A percentile compares a stretch with the other conserved stretches of the same genome.
phyloP scores from a whole-genome alignment of 2,797 vertebrate species.

The Gallinago solitaria region DNA sequence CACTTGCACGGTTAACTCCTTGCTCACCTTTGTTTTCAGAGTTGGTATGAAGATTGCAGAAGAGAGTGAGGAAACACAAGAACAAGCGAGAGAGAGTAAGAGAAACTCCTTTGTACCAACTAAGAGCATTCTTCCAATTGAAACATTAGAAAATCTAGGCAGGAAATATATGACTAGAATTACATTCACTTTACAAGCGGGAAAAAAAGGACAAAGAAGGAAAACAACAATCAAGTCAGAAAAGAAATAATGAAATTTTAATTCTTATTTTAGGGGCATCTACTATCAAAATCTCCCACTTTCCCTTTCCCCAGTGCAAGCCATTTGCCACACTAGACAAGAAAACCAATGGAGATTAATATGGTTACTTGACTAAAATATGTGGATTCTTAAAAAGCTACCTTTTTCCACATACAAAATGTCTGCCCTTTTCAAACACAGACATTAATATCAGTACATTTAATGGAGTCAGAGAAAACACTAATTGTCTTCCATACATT shows the following conservation, averaged over 20 bases:
- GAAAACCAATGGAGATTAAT: not conserved
- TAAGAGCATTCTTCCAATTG: not conserved
- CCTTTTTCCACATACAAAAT: not conserved
- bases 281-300: not conserved
- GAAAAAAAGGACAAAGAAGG: not conserved
- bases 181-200: not conserved
- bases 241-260: not conserved
- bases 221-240: not conserved
- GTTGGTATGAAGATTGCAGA: not conserved
- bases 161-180: not conserved
- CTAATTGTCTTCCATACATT: not conserved
- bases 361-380: not conserved
- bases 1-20: conserved; percentile 59
- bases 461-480: not conserved
- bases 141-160: not conserved
- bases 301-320: not conserved
- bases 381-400: not conserved
- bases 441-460: not conserved
- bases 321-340: not conserved
- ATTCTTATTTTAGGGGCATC: not conserved
- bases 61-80: not conserved
- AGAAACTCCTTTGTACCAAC: not conserved
- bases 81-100: not conserved
- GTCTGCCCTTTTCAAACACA: not conserved
- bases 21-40: not conserved